Base-by-base conservation (phyloP, 2,888 invertebrate genomes). In the Lasioglossum lativentre region DNA sequence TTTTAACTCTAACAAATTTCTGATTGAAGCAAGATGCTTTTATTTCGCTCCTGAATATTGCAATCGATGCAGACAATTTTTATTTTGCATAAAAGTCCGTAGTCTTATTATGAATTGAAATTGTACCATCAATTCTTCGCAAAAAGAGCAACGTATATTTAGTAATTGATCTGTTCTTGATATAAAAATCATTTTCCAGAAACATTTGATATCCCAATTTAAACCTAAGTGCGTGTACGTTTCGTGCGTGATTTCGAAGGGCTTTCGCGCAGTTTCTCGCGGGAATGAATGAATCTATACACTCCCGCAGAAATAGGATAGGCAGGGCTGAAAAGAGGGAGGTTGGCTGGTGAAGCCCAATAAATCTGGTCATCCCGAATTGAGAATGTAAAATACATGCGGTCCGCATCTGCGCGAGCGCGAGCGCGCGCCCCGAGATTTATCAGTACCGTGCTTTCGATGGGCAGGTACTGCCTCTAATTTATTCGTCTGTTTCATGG, bases 321-420 rank as follows among this genome's bases (percentile, higher is more conserved):
- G 78, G 80, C 75, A 34, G 63, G 70, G 73, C 68, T 75, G 78
- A 72, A 80, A 72, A 82, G 85, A 83, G 82, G 82, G 74, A 79
- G 76, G 83, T 85, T 87, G 86, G 87, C 73, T 59, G 88, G 74
- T 90, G 92, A 91, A 90, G 90, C 89, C 89, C 93, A 89, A 94
- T 93, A 94, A 94, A 94, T 94, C 92, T 92, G 91, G 90, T 91
- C 93, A 91, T 94, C 92, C 93, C 93, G 91, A 94, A 94, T 94
- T 94, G 94, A 93, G 94, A 93, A 94, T 94, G 93, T 93, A 94
- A 92, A 94, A 92, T 93, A 94, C 91, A 94, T 92, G 93, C 90
- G 89, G 92, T 90, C 87, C 89, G 90, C 89, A 91, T 90, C 89
- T 89, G 92, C 90, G 91, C 88, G 89, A 83, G 89, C 90, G 89